phyloP scores from a whole-genome alignment of 2,113 vertebrate genomes.

The Dipodomys stephensi region DNA sequence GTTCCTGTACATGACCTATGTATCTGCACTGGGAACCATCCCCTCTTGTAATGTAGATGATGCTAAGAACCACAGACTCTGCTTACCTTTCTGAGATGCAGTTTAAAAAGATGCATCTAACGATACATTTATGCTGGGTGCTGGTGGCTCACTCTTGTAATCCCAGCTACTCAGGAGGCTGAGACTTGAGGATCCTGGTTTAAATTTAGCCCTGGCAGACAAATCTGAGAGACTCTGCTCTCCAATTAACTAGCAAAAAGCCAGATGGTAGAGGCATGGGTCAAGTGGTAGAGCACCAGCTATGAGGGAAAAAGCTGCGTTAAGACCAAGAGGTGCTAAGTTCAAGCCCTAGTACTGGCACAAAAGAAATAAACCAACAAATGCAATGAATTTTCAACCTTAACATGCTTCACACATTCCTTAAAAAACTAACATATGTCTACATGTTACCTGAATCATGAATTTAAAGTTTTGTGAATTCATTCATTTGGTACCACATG shows the following conservation, averaged over 20 bases:
- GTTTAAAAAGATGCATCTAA: not conserved
- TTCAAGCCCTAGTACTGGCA: too few relatives aligned
- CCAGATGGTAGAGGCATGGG: too few relatives aligned
- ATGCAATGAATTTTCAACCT: conserved; percentile 53
- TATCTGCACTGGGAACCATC: accelerated
- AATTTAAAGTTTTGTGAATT: conserved; percentile 56
- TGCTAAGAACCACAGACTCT: not conserved
- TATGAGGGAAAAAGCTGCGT: too few relatives aligned
- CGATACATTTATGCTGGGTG: not conserved
- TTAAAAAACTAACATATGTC: not conserved
- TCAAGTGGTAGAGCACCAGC: too few relatives aligned
- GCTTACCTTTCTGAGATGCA: not conserved
- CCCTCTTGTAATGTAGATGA: not conserved
- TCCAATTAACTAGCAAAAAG: too few relatives aligned
- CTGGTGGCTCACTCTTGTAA: too few relatives aligned
- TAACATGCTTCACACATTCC: conserved; percentile 26
- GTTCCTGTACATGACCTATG: not conserved
- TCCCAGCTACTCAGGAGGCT: too few relatives aligned
- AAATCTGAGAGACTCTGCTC: too few relatives aligned
- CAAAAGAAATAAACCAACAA: too few relatives aligned
- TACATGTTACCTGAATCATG: conserved; percentile 43
- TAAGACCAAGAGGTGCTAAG: too few relatives aligned
- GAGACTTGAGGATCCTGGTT: too few relatives aligned
- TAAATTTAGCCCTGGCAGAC: too few relatives aligned
- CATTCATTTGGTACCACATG: conserved; percentile 51